A percentile compares a stretch with the other conserved stretches of the same genome.
These are phyloP conservation scores for Peromyscus maniculatus DNA, from an alignment of 2,113 vertebrate genomes.

Conservation along the genomic window DNA sequence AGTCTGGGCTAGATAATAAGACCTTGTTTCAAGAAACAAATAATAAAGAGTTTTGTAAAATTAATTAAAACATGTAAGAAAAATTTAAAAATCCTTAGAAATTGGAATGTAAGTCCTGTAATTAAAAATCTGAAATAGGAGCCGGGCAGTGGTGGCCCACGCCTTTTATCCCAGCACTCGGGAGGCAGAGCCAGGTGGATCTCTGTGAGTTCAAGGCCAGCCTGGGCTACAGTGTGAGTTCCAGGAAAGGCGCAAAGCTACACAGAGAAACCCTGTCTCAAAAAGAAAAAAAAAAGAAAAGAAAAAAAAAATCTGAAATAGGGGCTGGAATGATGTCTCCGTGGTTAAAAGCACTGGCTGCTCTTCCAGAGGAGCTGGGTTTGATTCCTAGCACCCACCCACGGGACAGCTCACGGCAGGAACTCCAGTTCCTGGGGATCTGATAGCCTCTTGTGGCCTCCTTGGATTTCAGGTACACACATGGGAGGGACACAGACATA, in stretches of 20 bases:
- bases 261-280: no score
- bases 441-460: not conserved
- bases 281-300: no score
- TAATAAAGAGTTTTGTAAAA: not conserved
- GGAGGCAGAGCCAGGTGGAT: no score
- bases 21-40: not conserved
- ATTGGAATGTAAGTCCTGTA: not conserved
- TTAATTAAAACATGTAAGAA: not conserved
- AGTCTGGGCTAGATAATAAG: not conserved
- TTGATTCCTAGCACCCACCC: not conserved
- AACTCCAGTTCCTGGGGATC: not conserved
- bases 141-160: no score
- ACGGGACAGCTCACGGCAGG: not conserved
- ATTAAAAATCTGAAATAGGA: not conserved
- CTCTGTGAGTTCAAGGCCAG: no score
- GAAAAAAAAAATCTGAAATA: no score
- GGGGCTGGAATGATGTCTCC: not conserved
- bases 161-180: no score
- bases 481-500: not conserved
- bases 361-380: not conserved
- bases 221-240: no score
- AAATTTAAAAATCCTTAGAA: not conserved
- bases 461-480: not conserved
- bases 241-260: no score
- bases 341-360: not conserved